Evolutionary conservation across 2,797 vertebrate species (phyloP), one percentile per base, ranked within the genome.

Genomic region (Gephyroberyx darwinii): DNA sequence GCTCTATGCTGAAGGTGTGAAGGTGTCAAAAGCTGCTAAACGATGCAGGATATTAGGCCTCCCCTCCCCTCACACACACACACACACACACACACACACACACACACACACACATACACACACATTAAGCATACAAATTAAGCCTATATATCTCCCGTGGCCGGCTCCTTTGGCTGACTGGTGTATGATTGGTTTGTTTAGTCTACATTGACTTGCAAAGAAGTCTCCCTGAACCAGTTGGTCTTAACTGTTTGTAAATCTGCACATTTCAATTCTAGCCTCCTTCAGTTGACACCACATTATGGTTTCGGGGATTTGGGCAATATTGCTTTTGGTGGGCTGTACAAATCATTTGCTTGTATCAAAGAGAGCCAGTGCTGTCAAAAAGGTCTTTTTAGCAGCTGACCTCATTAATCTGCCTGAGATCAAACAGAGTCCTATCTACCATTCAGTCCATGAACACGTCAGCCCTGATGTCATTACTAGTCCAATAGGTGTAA

Each of bases 21-120:
- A 75, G 68, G 85, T 83, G 87, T 91, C 86, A 88, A 88, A 86
- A 47, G 65, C 65, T 84, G 76, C 81, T 88, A 81, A 89, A 81
- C 65, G 60, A 74, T 69, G 67, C 68, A 74, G 74, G 78, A 89
- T 86, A 78, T 89, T 76, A 86, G 78, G 53, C 76, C 80, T 78
- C 53, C 51, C 68, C 80, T 69, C 51, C 3, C 26, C 3, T 3
- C 3, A 69, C 63, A 69, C 71, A 81, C 65, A 72, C 65, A 72
- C 53, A 71, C 41, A 66, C 56, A 71, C 52, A 57, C 45, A 20
- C 54, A 71, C 66, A 69, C 71, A 81, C 65, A 72, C 65, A 72
- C 53, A 71, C 41, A 66, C 56, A 71, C 52, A 50, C 45, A 20
- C 54, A 56, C 53, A 57, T 9, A 71, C 0, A 59, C 39, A 35